These are phyloP conservation scores for Amaurobius ferox DNA, from an alignment of 2,888 invertebrate species.

Conservation along the genomic window DNA sequence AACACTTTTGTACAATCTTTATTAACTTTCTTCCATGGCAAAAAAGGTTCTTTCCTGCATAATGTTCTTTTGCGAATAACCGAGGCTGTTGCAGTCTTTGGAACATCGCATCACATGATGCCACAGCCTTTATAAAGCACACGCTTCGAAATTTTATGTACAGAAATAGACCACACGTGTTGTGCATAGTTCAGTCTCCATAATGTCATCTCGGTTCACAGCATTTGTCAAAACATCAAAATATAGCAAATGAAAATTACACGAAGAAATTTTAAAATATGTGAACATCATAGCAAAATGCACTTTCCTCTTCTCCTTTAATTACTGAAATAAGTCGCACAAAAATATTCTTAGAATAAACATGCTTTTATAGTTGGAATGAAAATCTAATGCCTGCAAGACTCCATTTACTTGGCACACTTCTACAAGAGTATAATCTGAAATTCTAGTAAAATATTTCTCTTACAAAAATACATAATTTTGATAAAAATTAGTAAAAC, in stretches of 20 bases:
- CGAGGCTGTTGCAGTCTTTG: conserved; percentile 62
- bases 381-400: background rate
- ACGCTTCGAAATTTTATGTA: conserved; percentile 55
- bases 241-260: conserved; percentile 42
- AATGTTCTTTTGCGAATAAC: conserved; percentile 40
- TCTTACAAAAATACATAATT: background rate
- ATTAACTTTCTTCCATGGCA: conserved; percentile 45
- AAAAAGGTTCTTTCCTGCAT: conserved; percentile 49
- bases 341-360: background rate
- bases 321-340: background rate
- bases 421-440: background rate
- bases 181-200: conserved; percentile 70
- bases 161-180: conserved; percentile 64
- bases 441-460: background rate
- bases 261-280: conserved; percentile 35
- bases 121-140: conserved; percentile 60
- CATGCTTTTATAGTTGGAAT: background rate
- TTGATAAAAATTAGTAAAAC: background rate
- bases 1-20: conserved; percentile 70
- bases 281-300: background rate
- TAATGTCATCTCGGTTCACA: conserved; percentile 51
- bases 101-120: conserved; percentile 60
- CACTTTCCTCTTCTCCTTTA: background rate
- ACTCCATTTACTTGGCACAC: background rate
- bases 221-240: conserved; percentile 55